A percentile compares a stretch with the other conserved stretches of the same genome.
These are phyloP conservation scores for Neomorphus geoffroyi DNA, from an alignment of 2,797 vertebrate species.

Conservation along the genomic window DNA sequence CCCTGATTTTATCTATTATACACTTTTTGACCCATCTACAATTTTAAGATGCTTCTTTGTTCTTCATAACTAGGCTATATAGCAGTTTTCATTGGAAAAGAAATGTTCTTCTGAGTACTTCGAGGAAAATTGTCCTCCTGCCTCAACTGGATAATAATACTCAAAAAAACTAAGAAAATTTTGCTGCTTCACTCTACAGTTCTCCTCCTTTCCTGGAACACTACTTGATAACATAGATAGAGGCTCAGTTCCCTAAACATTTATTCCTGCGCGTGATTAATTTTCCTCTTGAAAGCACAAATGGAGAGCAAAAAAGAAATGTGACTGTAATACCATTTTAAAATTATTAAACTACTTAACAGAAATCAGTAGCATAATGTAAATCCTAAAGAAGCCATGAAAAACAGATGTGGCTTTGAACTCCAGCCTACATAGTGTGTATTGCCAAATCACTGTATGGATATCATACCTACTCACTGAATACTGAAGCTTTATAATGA, in stretches of 20 bases:
- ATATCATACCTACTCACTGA: background rate
- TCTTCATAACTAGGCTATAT: background rate
- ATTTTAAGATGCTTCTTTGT: background rate
- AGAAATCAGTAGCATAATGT: background rate
- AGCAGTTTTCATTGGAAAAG: background rate
- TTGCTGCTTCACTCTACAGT: background rate
- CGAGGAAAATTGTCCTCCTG: background rate
- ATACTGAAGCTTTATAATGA: background rate
- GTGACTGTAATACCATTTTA: background rate
- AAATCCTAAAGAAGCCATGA: background rate
- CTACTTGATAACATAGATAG: background rate
- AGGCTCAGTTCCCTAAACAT: background rate
- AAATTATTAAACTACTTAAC: background rate
- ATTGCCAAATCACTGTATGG: background rate
- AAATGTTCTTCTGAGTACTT: background rate
- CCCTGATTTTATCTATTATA: background rate
- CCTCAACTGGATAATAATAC: background rate
- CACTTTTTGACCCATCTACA: background rate
- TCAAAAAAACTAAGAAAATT: background rate
- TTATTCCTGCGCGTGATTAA: background rate
- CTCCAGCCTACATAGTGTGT: background rate
- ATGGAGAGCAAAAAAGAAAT: background rate
- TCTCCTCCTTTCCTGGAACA: background rate
- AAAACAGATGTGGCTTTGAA: background rate
- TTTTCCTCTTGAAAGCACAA: background rate